These are phyloP conservation scores for Eleutherodactylus coqui DNA, from an alignment of 2,797 vertebrate species.

Conservation along the genomic window DNA sequence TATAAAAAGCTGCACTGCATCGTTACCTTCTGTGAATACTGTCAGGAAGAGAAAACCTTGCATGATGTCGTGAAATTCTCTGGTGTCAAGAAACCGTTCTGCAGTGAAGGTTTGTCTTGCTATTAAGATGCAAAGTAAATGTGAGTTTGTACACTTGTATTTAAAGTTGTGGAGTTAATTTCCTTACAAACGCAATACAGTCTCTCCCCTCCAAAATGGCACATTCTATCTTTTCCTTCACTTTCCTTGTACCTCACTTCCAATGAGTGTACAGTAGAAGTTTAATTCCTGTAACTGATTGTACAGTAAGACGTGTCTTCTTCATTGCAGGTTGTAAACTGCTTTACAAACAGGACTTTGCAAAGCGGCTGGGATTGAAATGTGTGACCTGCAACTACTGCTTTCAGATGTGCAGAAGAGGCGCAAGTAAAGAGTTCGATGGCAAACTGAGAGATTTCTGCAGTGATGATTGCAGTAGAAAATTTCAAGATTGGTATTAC, in stretches of 20 bases:
- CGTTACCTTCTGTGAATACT: constrained; percentile 96
- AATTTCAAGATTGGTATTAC: constrained; percentile 97
- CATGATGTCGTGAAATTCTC: constrained; percentile 97
- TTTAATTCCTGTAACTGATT: too few species aligned
- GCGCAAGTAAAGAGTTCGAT: constrained; percentile 89
- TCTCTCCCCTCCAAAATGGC: too few species aligned
- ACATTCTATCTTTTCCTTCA: too few species aligned
- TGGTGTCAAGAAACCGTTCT: constrained; percentile 94
- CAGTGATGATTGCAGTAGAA: constrained; percentile 89
- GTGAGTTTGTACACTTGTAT: not conserved
- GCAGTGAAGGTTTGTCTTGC: constrained; percentile 88
- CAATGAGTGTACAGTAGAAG: too few species aligned
- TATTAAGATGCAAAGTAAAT: not conserved
- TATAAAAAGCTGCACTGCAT: constrained; percentile 99
- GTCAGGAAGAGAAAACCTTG: constrained; percentile 97
- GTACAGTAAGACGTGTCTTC: too few species aligned
- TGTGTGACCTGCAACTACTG: constrained; percentile 99
- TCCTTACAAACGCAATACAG: not conserved
- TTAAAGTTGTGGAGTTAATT: too few species aligned
- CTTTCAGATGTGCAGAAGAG: constrained; percentile 94
- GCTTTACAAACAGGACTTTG: constrained; percentile 97
- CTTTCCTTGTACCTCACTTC: too few species aligned
- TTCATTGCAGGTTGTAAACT: constrained; percentile 91
- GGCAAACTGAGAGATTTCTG: constrained; percentile 94
- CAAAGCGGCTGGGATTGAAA: constrained; percentile 91